These are phyloP conservation scores for Rosalia funebris DNA, from an alignment of 2,888 invertebrate genomes.

Conservation along the genomic window DNA sequence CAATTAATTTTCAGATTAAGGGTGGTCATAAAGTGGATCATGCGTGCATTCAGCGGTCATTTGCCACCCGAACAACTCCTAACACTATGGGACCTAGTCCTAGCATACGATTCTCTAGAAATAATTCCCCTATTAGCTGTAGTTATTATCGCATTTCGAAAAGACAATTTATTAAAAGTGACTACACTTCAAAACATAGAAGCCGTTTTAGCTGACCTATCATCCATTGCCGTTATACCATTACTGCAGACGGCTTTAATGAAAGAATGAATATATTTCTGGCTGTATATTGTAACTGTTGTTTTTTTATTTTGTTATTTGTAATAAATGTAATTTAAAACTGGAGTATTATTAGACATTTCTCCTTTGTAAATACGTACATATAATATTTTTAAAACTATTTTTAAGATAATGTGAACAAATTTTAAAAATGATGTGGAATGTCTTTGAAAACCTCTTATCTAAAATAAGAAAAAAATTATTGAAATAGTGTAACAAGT, in stretches of 20 bases:
- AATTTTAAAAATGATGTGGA: too few species aligned
- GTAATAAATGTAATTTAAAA: too few species aligned
- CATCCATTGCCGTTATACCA: constrained; percentile 87
- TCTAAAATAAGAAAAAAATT: too few species aligned
- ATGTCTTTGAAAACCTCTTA: too few species aligned
- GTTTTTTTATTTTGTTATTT: background rate
- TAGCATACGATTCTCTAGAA: constrained; percentile 93
- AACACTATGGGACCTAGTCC: constrained; percentile 90
- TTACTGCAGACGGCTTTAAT: constrained; percentile 83
- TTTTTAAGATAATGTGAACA: too few species aligned
- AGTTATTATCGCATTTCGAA: constrained; percentile 85
- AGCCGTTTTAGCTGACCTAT: constrained; percentile 87
- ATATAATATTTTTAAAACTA: too few species aligned
- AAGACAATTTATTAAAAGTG: constrained; percentile 82
- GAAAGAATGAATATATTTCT: constrained; percentile 65
- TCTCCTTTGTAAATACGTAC: too few species aligned
- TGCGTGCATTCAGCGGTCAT: constrained; percentile 95
- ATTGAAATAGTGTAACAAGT: too few species aligned
- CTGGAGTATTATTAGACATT: too few species aligned
- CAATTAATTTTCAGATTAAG: constrained; percentile 74
- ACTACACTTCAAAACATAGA: constrained; percentile 82
- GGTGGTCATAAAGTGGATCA: constrained; percentile 95
- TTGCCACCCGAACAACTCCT: constrained; percentile 91
- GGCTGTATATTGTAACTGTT: background rate
- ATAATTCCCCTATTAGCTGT: constrained; percentile 87